These are phyloP conservation scores for Atrina japonica DNA, from an alignment of 2,888 invertebrate species.

Conservation along the genomic window DNA sequence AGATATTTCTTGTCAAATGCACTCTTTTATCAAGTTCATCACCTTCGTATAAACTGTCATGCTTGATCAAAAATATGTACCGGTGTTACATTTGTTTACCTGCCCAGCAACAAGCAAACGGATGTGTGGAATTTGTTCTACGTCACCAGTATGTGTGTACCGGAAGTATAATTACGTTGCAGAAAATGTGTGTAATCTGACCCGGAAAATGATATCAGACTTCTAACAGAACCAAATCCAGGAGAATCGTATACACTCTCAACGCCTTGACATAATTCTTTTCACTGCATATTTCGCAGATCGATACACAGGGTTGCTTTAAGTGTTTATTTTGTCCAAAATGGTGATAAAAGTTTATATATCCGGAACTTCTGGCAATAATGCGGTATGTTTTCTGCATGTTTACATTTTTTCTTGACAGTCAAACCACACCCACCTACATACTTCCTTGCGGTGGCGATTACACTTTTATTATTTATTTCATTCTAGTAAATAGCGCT, in stretches of 20 bases:
- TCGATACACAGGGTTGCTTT: neutral
- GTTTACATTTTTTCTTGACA: slow-evolving; percentile 44
- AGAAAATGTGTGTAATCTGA: slow-evolving; percentile 29
- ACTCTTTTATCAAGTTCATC: no score
- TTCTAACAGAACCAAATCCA: slow-evolving; percentile 27
- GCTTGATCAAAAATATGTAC: no score
- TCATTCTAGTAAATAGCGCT: no score
- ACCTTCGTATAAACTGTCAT: no score
- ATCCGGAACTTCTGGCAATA: slow-evolving; percentile 52
- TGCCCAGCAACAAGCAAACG: slow-evolving; percentile 67
- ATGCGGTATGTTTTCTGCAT: slow-evolving; percentile 52
- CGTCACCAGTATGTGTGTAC: slow-evolving; percentile 39
- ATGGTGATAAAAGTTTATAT: slow-evolving; percentile 58
- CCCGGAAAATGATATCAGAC: slow-evolving; percentile 35
- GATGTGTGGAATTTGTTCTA: slow-evolving; percentile 42
- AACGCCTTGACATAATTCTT: slow-evolving; percentile 5
- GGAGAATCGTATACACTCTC: slow-evolving; percentile 35
- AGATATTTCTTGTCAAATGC: no score
- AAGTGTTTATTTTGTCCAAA: slow-evolving; percentile 35
- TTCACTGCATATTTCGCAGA: neutral
- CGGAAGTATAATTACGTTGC: slow-evolving; percentile 33
- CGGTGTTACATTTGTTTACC: slow-evolving; percentile 68
- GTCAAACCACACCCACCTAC: slow-evolving; percentile 43
- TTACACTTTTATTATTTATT: no score
- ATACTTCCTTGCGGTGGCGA: neutral